These are phyloP conservation scores for Phalacrocorax pelagicus DNA, from an alignment of 2,113 vertebrate species.

Conservation along the genomic window DNA sequence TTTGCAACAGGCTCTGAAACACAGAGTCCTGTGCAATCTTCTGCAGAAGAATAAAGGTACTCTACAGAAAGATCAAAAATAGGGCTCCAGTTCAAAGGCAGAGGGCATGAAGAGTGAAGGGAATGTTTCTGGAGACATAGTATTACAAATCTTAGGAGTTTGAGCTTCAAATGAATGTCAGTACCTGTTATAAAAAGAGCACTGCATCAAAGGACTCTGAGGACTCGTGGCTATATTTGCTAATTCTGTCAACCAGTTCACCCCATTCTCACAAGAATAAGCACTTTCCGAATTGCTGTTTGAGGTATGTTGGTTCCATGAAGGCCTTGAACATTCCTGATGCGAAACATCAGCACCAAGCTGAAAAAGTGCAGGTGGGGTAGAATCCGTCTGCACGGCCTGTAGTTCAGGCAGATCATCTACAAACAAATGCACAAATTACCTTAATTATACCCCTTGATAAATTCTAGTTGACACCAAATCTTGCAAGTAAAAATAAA, in stretches of 20 bases:
- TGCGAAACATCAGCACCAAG: constrained; percentile 89
- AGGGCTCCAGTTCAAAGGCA: not conserved
- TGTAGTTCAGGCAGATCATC: constrained; percentile 98
- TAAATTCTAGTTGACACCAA: not conserved
- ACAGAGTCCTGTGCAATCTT: not conserved
- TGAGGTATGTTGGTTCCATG: constrained; percentile 81
- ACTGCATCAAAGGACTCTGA: constrained; percentile 94
- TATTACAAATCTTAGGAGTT: not conserved
- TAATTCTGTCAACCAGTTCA: constrained; percentile 95
- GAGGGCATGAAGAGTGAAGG: not conserved
- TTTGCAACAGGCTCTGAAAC: not conserved
- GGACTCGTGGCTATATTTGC: constrained; percentile 98
- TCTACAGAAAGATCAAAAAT: not conserved
- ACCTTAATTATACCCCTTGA: not conserved
- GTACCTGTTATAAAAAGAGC: constrained; percentile 89
- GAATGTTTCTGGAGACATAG: not conserved
- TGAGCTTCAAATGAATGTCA: not conserved
- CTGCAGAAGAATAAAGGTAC: not conserved
- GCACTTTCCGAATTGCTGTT: constrained; percentile 75
- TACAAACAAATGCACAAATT: constrained; percentile 59
- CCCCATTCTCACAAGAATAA: constrained; percentile 77
- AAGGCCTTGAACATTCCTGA: constrained; percentile 83
- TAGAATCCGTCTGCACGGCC: constrained; percentile 90
- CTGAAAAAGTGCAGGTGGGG: constrained; percentile 86
- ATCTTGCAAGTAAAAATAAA: not conserved